phyloP scores from a whole-genome alignment of 2,888 invertebrate genomes.

The Strigamia maritima region DNA sequence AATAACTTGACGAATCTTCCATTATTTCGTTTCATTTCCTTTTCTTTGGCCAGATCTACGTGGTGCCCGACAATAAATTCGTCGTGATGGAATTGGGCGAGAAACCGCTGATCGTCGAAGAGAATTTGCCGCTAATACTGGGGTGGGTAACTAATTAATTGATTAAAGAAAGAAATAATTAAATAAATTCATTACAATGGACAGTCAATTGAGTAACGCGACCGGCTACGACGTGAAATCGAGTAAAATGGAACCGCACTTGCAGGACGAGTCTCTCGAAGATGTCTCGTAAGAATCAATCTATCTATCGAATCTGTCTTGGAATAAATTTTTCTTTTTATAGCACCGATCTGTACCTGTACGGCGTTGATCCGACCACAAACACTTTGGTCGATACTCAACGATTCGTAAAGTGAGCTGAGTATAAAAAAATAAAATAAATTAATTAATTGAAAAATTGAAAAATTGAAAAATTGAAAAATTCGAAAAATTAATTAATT shows the following conservation, averaged over 20 bases:
- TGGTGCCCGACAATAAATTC: slow-evolving; percentile 75
- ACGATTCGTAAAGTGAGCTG: slow-evolving; percentile 46
- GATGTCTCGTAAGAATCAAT: slow-evolving; percentile 61
- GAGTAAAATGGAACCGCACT: slow-evolving; percentile 72
- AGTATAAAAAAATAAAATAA: slow-evolving; percentile 7
- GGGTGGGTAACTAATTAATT: slow-evolving; percentile 53
- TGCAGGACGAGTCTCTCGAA: slow-evolving; percentile 62
- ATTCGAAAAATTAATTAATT: not conserved
- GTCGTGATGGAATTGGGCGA: slow-evolving; percentile 73
- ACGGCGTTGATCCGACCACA: slow-evolving; percentile 76
- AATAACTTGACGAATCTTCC: too few species aligned
- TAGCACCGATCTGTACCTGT: slow-evolving; percentile 81
- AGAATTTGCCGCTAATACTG: slow-evolving; percentile 67
- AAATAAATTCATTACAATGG: not conserved
- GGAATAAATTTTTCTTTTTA: not conserved
- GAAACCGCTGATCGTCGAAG: slow-evolving; percentile 72
- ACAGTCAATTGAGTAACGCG: slow-evolving; percentile 60
- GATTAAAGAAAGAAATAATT: too few species aligned
- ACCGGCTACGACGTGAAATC: slow-evolving; percentile 76
- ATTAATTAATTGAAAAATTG: too few species aligned
- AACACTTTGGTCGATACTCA: slow-evolving; percentile 80
- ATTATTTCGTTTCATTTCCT: slow-evolving; percentile 38
- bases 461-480: not conserved
- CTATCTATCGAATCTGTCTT: not conserved
- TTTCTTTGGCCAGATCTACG: slow-evolving; percentile 64